These are phyloP conservation scores for Syngnathoides biaculeatus DNA, from an alignment of 2,113 vertebrate species.

Conservation along the genomic window DNA sequence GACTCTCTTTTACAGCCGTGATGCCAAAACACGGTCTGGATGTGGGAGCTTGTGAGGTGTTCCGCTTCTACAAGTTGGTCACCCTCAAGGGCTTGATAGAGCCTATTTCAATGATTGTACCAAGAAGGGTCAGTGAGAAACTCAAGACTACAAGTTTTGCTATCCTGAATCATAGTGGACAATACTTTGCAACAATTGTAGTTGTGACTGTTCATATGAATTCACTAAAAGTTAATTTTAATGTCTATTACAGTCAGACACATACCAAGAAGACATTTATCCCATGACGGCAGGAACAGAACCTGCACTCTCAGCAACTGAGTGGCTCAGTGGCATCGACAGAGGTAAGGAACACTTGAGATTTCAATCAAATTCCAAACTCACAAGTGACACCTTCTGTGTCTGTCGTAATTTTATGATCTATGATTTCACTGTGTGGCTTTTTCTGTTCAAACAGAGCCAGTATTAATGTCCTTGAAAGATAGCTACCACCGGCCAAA, in stretches of 20 bases:
- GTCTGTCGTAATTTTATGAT: background rate
- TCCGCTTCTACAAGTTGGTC: conserved; percentile 95
- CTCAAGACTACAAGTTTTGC: background rate
- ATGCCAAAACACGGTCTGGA: conserved; percentile 97
- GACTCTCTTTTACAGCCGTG: conserved; percentile 74
- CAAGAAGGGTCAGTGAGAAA: conserved; percentile 84
- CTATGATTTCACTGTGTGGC: background rate
- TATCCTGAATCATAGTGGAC: background rate
- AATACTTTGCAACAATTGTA: background rate
- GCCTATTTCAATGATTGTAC: conserved; percentile 98
- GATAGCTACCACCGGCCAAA: conserved; percentile 86
- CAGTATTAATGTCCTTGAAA: conserved; percentile 92
- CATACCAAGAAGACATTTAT: conserved; percentile 98
- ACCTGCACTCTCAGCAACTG: conserved; percentile 83
- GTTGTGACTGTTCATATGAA: background rate
- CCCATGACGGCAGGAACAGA: conserved; percentile 94
- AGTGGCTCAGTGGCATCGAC: conserved; percentile 93
- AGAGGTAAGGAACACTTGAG: conserved; percentile 73
- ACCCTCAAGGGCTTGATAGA: conserved; percentile 94
- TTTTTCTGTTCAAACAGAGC: conserved; percentile 72
- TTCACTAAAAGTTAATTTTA: background rate
- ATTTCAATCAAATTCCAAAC: background rate
- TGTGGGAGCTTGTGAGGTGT: conserved; percentile 90
- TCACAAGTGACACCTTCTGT: background rate
- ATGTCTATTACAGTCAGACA: conserved; percentile 83